Evolutionary conservation across 2,888 invertebrate species (phyloP), one percentile per base, ranked within the genome.

Genomic region (Gari tellinella): DNA sequence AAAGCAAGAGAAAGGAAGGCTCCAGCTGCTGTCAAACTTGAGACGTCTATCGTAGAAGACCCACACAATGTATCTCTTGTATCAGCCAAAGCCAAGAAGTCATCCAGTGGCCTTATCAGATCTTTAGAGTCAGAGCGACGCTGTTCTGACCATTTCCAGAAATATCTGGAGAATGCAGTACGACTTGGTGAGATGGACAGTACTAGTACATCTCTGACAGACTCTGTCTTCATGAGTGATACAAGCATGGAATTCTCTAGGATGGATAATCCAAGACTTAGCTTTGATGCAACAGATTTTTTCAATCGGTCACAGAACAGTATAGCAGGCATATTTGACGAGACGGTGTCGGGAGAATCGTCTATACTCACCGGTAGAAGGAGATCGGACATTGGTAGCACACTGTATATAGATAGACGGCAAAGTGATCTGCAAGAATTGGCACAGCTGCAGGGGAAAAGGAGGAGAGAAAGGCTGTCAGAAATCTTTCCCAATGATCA

Each of bases 91-190:
- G 55, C 63, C 21, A 53, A 57, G 31, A 62, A 68, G 21, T 41
- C 57, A 0, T 58, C 74, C 1, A 37, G 57, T 43, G 58, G 43
- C 17, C 43, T 77, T 40, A 58, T 63, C 17, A 52, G 43, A n/a
- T 68, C 72, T 26, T 53, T 79, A n/a, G 52, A 56, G 17, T 40
- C 68, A n/a, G 76, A 81, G 40, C 65, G 70, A 38, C 38, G 64
- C 0, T 45, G 72, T 8, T 78, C 78, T 7, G 65, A 69, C 60
- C 72, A 76, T 63, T 80, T 74, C 46, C 68, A 74, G 40, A 68
- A 77, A 63, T 80, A 72, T 38, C 52, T 80, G 14, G 60, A 69
- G 53, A 74, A 72, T 65, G 75, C 72, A 1, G 31, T 77, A 2
- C 41, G 63, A 41, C 65, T 51, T 17, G 49, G 37, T 23, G 67